Evolutionary conservation across 1,140 invertebrate genomes (phyloP).

Genomic region (Drosophila gunungcola): DNA sequence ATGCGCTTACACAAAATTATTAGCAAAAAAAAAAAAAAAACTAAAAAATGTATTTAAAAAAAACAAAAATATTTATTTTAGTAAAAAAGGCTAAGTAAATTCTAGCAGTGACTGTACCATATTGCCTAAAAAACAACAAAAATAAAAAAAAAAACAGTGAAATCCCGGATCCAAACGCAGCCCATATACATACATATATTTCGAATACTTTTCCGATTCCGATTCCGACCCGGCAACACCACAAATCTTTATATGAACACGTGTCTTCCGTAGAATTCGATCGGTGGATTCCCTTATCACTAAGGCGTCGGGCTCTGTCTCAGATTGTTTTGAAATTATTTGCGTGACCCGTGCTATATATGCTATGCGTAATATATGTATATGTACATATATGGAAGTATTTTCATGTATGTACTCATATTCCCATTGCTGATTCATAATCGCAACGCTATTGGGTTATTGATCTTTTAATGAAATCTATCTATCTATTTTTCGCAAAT

Average conservation of each 20-base stretch:
- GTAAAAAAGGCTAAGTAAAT: no score
- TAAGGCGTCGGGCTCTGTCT: neutral
- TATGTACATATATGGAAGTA: neutral
- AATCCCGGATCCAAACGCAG: neutral
- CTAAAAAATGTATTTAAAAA: neutral
- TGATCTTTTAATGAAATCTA: neutral
- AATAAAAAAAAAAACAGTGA: neutral
- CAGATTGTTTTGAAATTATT: conserved; percentile 1
- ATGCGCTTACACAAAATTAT: neutral
- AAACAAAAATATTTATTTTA: no score
- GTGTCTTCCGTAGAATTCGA: conserved; percentile 1
- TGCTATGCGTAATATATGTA: neutral
- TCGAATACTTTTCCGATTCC: neutral
- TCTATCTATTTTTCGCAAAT: neutral
- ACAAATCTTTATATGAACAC: neutral
- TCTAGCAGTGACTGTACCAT: neutral
- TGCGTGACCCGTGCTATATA: neutral
- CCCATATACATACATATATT: no score
- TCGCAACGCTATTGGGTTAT: neutral
- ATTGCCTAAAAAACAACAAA: neutral
- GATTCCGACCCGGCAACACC: neutral
- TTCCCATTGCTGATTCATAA: conserved; percentile 15
- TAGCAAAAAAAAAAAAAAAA: neutral
- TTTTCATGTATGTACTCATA: neutral
- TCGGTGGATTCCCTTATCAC: conserved; percentile 2